phyloP scores from a whole-genome alignment of 30 jellyfish, hydroid and myxozoan genomes.

The Nemopilema nomurai region DNA sequence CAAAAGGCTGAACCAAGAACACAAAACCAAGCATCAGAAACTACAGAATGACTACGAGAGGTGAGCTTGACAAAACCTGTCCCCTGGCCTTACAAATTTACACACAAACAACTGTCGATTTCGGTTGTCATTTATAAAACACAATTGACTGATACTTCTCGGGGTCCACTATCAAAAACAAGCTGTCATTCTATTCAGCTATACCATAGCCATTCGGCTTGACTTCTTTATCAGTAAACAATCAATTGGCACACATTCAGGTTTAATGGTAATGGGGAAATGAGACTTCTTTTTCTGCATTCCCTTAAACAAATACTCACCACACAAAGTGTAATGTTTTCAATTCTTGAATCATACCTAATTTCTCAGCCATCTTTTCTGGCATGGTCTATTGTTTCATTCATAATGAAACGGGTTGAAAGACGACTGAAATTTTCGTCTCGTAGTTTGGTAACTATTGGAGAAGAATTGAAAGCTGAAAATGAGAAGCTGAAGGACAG shows the following conservation, averaged over 20 bases:
- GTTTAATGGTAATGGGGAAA: too few species aligned
- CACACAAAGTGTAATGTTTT: too few species aligned
- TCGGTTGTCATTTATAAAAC: too few species aligned
- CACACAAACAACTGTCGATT: too few species aligned
- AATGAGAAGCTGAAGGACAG: slow-evolving; percentile 74
- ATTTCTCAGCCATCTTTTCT: neutral
- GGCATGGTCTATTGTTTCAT: neutral
- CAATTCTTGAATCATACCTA: neutral
- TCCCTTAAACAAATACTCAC: too few species aligned
- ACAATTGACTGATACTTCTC: too few species aligned
- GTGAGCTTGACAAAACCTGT: slow-evolving; percentile 7
- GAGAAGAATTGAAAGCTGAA: slow-evolving; percentile 64
- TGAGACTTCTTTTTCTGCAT: too few species aligned
- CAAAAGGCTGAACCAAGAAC: slow-evolving; percentile 60
- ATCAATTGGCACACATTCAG: too few species aligned
- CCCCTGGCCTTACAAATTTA: too few species aligned
- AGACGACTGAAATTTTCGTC: neutral
- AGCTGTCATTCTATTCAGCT: neutral
- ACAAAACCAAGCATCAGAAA: slow-evolving; percentile 52
- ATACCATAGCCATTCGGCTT: neutral
- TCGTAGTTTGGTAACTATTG: slow-evolving; percentile 59
- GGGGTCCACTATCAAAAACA: too few species aligned
- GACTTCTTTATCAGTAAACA: too few species aligned
- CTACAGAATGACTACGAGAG: slow-evolving; percentile 56
- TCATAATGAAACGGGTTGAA: neutral